Evolutionary conservation across 2,797 vertebrate genomes (phyloP).

Genomic region (Typhlichthys eigenmanni): DNA sequence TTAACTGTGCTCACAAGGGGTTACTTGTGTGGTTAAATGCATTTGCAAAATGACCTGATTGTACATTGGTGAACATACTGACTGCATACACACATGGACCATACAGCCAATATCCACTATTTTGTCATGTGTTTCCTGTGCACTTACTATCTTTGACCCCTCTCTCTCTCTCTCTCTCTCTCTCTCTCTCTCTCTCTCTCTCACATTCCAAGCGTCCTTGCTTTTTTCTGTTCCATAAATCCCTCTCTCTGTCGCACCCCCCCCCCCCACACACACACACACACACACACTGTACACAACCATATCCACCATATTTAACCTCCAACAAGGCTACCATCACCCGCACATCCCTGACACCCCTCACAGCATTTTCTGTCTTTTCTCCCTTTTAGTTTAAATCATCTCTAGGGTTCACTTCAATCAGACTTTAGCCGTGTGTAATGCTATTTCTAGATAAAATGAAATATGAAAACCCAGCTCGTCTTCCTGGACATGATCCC

Average conservation of each 20-base stretch:
- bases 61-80: not conserved
- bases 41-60: too few species aligned
- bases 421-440: constrained; percentile 46
- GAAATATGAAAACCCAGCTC: constrained; percentile 63
- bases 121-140: constrained; percentile 14
- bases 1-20: too few species aligned
- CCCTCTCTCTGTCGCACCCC: not conserved
- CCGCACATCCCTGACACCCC: not conserved
- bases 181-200: constrained; percentile 10
- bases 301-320: constrained; percentile 14
- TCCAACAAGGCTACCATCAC: constrained; percentile 11
- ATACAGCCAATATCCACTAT: not conserved
- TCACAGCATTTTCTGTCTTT: constrained; percentile 1
- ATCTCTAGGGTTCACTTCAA: constrained; percentile 59
- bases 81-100: not conserved
- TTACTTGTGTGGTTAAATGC: too few species aligned
- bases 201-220: not conserved
- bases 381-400: constrained; percentile 48
- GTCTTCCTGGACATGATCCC: constrained; percentile 38
- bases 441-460: constrained; percentile 68
- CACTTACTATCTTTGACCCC: constrained; percentile 18
- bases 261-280: too few species aligned
- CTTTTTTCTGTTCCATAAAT: constrained; percentile 23
- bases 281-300: too few species aligned
- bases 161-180: constrained; percentile 13